phyloP scores from a whole-genome alignment of 30 jellyfish, hydroid and myxozoan species.

The Aurelia coerulea region DNA sequence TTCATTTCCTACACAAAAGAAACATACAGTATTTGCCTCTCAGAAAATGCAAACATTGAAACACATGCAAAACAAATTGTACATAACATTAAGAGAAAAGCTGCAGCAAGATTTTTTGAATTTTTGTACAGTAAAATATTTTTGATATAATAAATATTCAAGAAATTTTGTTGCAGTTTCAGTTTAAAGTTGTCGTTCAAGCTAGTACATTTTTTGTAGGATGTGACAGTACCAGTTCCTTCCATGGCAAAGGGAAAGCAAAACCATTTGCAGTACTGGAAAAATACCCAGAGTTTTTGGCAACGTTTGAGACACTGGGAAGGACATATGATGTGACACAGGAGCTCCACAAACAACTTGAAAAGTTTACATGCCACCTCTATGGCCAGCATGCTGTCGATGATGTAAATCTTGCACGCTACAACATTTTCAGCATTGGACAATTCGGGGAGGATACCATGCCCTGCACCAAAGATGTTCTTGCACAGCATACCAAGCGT shows the following conservation, averaged over 20 bases:
- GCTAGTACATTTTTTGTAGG: slow-evolving; percentile 18
- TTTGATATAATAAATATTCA: too few species aligned
- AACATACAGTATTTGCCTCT: too few species aligned
- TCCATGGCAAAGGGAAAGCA: slow-evolving; percentile 24
- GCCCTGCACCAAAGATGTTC: slow-evolving; percentile 26
- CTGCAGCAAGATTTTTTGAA: too few species aligned
- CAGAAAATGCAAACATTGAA: too few species aligned
- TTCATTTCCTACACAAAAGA: too few species aligned
- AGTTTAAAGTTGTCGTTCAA: not conserved
- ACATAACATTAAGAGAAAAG: too few species aligned
- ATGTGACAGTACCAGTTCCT: slow-evolving; percentile 42
- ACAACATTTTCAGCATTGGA: slow-evolving; percentile 24
- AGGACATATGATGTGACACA: slow-evolving; percentile 9
- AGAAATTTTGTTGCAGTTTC: too few species aligned
- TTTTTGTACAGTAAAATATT: too few species aligned
- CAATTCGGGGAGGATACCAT: slow-evolving; percentile 25
- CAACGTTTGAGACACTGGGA: slow-evolving; percentile 31
- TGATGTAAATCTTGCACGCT: slow-evolving; percentile 14
- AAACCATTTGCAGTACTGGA: slow-evolving; percentile 18
- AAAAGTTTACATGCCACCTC: slow-evolving; percentile 15
- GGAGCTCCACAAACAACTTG: slow-evolving; percentile 4
- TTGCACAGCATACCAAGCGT: slow-evolving; percentile 1
- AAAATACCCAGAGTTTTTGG: slow-evolving; percentile 8
- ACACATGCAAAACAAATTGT: too few species aligned
- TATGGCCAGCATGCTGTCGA: slow-evolving; percentile 32